Evolutionary conservation across 1,140 invertebrate genomes (phyloP), one percentile per base, ranked within the genome.

Genomic region (Bombyx mandarina): DNA sequence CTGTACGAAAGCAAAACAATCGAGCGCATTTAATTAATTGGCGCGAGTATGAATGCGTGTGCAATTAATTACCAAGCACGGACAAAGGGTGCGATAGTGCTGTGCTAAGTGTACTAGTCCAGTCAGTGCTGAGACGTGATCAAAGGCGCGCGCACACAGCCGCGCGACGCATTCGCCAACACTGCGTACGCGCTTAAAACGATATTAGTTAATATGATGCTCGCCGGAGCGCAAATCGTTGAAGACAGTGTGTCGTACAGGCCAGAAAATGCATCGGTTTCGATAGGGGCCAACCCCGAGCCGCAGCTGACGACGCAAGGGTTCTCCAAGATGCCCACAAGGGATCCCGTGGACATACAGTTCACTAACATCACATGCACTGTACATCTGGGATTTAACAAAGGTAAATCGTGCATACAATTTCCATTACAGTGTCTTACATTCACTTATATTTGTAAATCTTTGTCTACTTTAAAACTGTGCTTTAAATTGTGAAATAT

Each of bases 341-440:
- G 82, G 45, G 88, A 92, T 18, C 89, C 90, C 0, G 88, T 94
- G n/a, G 92, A 94, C 66, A 91, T 95, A 44, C 88, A 90, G 35
- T 94, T 95, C 71, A 90, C 91, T 22, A 90, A 94, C 58, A 89
- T 95, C 58, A 90, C 88, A 1, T 93, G 92, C 63, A 93, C 89
- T 0, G 93, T 93, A 8, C 91, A 90, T 9, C 85, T 93, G 35
- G 93, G 93, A 56, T 91, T 91, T 62, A 89, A 90, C 69, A 93
- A 91, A 91, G 93, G 93, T 94, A 35, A 35, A 2, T 35, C 26
- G 26, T 2, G 26, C 26, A 35, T 35, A 35, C 26, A 35, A 18
- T 35, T 2, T 5, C 4, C 26, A 35, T 35, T 35, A 35, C 26
- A 35, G 26, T 35, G 26, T 1, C 4, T 35, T 5, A 35, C 4